phyloP scores from a whole-genome alignment of 1,140 invertebrate species.

The Elysia chlorotica region DNA sequence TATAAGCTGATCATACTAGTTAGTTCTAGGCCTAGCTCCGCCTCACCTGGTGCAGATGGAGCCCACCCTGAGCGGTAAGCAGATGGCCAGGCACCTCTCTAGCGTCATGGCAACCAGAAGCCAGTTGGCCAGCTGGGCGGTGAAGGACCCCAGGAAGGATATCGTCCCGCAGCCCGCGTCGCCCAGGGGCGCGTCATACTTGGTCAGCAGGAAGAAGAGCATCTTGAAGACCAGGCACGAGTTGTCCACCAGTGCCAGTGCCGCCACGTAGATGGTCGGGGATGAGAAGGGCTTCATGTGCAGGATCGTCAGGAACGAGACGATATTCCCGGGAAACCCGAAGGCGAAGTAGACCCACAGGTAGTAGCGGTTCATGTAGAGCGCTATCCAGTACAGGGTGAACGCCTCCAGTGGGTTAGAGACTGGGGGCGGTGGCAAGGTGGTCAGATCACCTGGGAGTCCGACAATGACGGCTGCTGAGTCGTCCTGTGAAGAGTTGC shows the following conservation, averaged over 20 bases:
- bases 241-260: slow-evolving; percentile 38
- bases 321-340: slow-evolving; percentile 43
- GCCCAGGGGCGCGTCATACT: slow-evolving; percentile 32
- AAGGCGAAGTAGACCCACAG: slow-evolving; percentile 38
- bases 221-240: slow-evolving; percentile 35
- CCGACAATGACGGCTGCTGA: too few species aligned
- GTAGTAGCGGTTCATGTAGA: slow-evolving; percentile 43
- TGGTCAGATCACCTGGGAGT: too few species aligned
- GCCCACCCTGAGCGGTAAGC: slow-evolving; percentile 42
- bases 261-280: slow-evolving; percentile 38
- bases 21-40: too few species aligned
- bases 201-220: slow-evolving; percentile 30
- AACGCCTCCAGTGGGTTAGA: too few species aligned
- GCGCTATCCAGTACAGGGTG: too few species aligned
- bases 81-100: slow-evolving; percentile 42
- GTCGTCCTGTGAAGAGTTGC: too few species aligned
- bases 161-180: slow-evolving; percentile 36
- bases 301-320: slow-evolving; percentile 38
- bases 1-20: too few species aligned
- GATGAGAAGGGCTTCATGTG: slow-evolving; percentile 41
- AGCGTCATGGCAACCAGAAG: slow-evolving; percentile 46
- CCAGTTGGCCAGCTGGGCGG: slow-evolving; percentile 47
- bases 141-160: slow-evolving; percentile 36
- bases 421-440: too few species aligned
- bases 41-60: slow-evolving; percentile 29